Base-by-base conservation (phyloP, 2,888 invertebrate species). In the Standfussiana lucernea region DNA sequence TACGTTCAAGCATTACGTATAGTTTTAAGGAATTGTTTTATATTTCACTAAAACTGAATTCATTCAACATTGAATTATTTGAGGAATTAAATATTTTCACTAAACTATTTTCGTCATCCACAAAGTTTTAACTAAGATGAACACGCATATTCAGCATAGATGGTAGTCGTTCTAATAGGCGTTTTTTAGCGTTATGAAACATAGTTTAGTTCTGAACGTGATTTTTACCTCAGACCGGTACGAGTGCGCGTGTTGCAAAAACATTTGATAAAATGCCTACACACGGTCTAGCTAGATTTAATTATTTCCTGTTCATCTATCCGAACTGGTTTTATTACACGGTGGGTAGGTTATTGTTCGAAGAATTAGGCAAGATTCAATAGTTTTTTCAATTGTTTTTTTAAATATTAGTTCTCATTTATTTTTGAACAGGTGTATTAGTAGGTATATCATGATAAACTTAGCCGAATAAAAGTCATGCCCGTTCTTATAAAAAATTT, bases 171-270 rank as follows among this genome's bases (percentile, higher is more conserved):
- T 66, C 15, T 45, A 62, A 47, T 65, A 15, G 11, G 2, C 15
- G 4, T 50, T 70, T 70, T 77, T 77, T 75, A 13, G 74, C 32
- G 69, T 88, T 86, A 79, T 68, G 75, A 85, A 85, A 89, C 75
- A 18, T 37, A 64, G 68, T 68, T 75, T 76, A 68, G 76, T 80
- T 80, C 35, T 80, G 83, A 79, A 88, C 84, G 86, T 84, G 85
- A 83, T 76, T 85, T 72, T 61, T 69, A 72, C 79, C 82, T 80
- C 79, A 64, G 73, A 81, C 59, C 21, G 35, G 35, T 61, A 40
- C 75, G 77, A 69, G 59, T 67, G 80, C 81, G 85, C 83, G 77
- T 88, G 88, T 84, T 77, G 78, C 65, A 86, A 86, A 85, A 81
- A 82, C 75, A 74, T 80, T 84, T 85, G 77, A 86, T 85, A 85